Evolutionary conservation across 1,140 invertebrate genomes (phyloP).

Genomic region (Listronotus oregonensis): DNA sequence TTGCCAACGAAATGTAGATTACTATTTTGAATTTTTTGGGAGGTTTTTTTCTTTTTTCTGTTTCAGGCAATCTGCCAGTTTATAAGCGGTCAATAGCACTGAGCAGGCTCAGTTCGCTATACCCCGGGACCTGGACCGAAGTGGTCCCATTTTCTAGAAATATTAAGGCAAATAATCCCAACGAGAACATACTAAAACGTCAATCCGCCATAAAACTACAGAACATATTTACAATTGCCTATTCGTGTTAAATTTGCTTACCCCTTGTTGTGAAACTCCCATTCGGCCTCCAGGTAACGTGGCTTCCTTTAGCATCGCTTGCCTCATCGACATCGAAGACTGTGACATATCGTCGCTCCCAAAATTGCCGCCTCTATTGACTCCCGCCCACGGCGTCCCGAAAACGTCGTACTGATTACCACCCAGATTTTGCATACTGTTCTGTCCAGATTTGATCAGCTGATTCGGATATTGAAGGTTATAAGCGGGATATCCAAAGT

Average conservation of each 20-base stretch:
- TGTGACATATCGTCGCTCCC: slow-evolving; percentile 21
- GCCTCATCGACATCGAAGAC: slow-evolving; percentile 48
- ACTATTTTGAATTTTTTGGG: no score
- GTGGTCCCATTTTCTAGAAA: no score
- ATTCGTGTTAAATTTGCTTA: neutral
- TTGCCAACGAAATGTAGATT: no score
- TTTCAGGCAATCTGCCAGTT: no score
- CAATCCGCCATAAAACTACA: neutral
- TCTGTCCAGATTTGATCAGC: slow-evolving; percentile 2
- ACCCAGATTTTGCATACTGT: slow-evolving; percentile 8
- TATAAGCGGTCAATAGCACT: no score
- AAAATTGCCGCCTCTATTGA: slow-evolving; percentile 28
- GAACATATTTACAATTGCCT: no score
- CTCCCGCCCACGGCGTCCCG: slow-evolving; percentile 37
- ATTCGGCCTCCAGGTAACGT: slow-evolving; percentile 25
- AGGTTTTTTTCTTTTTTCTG: no score
- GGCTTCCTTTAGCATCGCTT: slow-evolving; percentile 53
- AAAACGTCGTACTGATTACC: slow-evolving; percentile 36
- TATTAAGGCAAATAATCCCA: no score
- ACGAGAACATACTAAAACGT: no score
- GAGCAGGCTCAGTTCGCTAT: no score
- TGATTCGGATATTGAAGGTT: slow-evolving; percentile 7
- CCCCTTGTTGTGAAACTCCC: slow-evolving; percentile 19
- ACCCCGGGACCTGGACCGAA: no score
- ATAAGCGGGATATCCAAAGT: slow-evolving; percentile 7